A percentile compares a stretch with the other conserved stretches of the same genome.
Evolutionary conservation across 2,113 vertebrate genomes (phyloP).

Genomic region (Cavia aperea): DNA sequence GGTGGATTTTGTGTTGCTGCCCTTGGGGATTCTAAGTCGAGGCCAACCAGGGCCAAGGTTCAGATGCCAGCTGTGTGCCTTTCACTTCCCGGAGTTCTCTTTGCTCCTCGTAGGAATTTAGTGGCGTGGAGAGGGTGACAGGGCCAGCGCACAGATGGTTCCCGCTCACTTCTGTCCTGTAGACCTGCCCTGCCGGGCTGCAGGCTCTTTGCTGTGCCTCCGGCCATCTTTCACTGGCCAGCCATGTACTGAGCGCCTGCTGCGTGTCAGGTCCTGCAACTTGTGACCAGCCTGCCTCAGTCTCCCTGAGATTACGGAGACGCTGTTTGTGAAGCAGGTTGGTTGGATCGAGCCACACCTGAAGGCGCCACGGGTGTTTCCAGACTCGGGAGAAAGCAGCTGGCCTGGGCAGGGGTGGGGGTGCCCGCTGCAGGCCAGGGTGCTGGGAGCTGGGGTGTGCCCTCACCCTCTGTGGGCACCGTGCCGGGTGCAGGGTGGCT

Average conservation of each 20-base stretch:
- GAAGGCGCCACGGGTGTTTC: neutral
- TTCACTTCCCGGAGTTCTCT: neutral
- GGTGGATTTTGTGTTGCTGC: neutral
- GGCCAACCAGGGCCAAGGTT: neutral
- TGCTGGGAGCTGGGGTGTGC: neutral
- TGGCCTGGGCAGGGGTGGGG: neutral
- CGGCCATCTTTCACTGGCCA: too few relatives aligned
- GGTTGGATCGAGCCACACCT: constrained; percentile 16
- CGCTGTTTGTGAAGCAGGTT: neutral
- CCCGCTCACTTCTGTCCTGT: neutral
- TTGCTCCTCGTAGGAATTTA: neutral
- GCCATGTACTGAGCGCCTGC: neutral
- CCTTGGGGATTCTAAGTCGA: neutral
- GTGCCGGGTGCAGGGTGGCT: neutral
- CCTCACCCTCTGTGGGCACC: neutral
- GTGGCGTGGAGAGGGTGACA: neutral
- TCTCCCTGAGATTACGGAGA: neutral
- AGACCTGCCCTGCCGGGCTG: neutral
- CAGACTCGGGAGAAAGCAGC: neutral
- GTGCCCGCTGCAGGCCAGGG: neutral
- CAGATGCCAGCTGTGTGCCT: neutral
- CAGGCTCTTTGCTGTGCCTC: neutral
- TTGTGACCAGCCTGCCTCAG: neutral
- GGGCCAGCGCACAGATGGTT: neutral
- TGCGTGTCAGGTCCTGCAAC: neutral